These are phyloP conservation scores for Yoshiicerus persimilis DNA, from an alignment of 1,140 invertebrate species.

Conservation along the genomic window DNA sequence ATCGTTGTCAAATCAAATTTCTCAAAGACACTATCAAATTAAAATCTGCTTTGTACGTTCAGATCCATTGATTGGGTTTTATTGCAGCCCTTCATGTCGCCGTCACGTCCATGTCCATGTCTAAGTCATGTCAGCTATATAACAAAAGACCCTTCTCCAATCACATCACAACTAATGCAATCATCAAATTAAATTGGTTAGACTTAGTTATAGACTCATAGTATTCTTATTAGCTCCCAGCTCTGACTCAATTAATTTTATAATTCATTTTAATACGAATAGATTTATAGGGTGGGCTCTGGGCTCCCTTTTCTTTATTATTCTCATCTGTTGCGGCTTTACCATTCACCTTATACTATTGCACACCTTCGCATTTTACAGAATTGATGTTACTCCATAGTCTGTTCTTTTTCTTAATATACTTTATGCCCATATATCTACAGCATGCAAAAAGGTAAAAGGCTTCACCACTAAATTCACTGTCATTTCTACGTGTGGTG, in stretches of 20 bases:
- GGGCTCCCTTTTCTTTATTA: background rate
- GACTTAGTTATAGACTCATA: slow-evolving; percentile 5
- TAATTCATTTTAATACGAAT: slow-evolving; percentile 3
- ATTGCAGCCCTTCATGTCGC: slow-evolving; percentile 6
- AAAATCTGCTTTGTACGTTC: slow-evolving; percentile 3
- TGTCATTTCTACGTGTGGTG: slow-evolving; percentile 21
- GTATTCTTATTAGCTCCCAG: slow-evolving; percentile 15
- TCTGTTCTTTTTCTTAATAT: no score
- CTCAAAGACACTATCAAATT: slow-evolving; percentile 22
- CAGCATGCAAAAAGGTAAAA: background rate
- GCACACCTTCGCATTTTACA: background rate
- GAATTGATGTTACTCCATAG: background rate
- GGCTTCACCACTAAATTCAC: background rate
- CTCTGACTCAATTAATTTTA: slow-evolving; percentile 21
- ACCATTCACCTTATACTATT: background rate
- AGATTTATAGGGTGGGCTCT: background rate
- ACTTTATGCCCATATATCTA: no score
- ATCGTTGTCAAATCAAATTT: slow-evolving; percentile 18
- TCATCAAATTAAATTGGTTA: slow-evolving; percentile 21
- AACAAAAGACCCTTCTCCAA: slow-evolving; percentile 11
- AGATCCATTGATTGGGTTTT: slow-evolving; percentile 13
- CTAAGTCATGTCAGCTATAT: background rate
- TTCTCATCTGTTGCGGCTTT: no score
- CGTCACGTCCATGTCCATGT: background rate
- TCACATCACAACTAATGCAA: background rate